phyloP scores from a whole-genome alignment of 2,113 vertebrate genomes.

The Notothenia rossii region DNA sequence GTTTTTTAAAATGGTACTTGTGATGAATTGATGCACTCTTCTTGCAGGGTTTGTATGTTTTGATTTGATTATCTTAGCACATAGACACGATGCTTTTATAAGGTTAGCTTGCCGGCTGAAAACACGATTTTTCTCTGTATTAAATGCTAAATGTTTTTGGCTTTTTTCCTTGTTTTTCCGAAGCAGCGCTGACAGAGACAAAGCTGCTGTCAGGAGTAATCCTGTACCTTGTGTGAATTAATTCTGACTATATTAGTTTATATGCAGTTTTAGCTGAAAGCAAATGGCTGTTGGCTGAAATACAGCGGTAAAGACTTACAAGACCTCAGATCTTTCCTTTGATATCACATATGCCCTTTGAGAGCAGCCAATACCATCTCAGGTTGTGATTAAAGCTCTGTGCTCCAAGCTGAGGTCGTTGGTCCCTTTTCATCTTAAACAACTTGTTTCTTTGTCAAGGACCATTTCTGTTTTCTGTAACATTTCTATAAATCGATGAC shows the following conservation, averaged over 20 bases:
- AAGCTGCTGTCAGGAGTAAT: conserved; percentile 55
- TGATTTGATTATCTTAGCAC: conserved; percentile 34
- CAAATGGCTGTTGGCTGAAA: conserved; percentile 22
- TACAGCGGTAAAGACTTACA: conserved; percentile 5
- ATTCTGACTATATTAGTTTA: conserved; percentile 54
- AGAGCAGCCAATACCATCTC: conserved; percentile 42
- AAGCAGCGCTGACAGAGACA: conserved; percentile 43
- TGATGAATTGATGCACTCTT: neutral
- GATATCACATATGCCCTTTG: conserved; percentile 59
- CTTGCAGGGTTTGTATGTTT: neutral
- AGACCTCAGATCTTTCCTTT: conserved; percentile 34
- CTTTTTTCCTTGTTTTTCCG: conserved; percentile 9
- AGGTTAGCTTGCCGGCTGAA: neutral
- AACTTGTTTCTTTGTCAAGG: conserved; percentile 17
- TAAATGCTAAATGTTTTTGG: conserved; percentile 33
- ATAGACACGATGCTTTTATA: conserved; percentile 2
- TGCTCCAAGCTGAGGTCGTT: conserved; percentile 23
- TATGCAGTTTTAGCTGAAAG: conserved; percentile 34
- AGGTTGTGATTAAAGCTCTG: conserved; percentile 36
- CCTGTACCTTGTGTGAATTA: conserved; percentile 34
- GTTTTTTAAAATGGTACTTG: neutral
- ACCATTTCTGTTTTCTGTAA: conserved; percentile 19
- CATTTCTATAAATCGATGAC: conserved; percentile 31
- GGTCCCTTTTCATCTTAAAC: conserved; percentile 33
- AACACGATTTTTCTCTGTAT: conserved; percentile 22